A percentile compares a stretch with the other conserved stretches of the same genome.
Evolutionary conservation across 2,113 vertebrate species (phyloP).

Genomic region (Gadus macrocephalus): DNA sequence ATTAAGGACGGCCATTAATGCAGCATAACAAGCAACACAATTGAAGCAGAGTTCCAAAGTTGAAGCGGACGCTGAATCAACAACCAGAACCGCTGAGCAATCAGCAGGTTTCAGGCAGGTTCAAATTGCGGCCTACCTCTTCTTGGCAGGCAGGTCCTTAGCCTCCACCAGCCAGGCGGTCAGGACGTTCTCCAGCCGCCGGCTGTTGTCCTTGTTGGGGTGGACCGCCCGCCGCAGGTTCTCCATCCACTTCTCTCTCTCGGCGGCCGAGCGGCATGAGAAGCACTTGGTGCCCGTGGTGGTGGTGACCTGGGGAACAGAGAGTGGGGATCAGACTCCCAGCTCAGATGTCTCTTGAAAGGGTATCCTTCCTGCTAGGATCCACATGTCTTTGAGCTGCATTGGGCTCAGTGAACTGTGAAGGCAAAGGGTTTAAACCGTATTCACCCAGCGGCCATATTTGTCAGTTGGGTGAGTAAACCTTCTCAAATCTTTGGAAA

Average conservation of each 20-base stretch:
- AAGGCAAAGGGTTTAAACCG: too few species aligned
- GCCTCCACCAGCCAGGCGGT: conserved; percentile 96
- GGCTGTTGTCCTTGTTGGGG: conserved; percentile 97
- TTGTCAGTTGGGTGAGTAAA: too few species aligned
- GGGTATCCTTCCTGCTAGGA: too few species aligned
- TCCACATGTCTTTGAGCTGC: too few species aligned
- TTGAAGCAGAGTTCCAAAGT: too few species aligned
- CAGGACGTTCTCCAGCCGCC: conserved; percentile 89
- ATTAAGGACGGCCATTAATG: too few species aligned
- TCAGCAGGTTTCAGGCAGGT: not conserved
- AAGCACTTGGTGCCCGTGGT: conserved; percentile 96
- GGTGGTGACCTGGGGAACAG: conserved; percentile 85
- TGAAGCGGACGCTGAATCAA: too few species aligned
- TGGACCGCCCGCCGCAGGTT: conserved; percentile 93
- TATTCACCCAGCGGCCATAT: too few species aligned
- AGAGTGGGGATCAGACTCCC: not conserved
- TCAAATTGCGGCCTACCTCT: conserved; percentile 72
- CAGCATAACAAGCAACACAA: too few species aligned
- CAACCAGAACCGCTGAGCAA: not conserved
- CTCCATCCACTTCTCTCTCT: conserved; percentile 99
- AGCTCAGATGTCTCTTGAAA: too few species aligned
- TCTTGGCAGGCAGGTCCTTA: conserved; percentile 95
- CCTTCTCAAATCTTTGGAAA: too few species aligned
- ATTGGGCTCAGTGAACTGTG: too few species aligned
- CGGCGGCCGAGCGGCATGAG: conserved; percentile 94